phyloP scores from a whole-genome alignment of 1,140 invertebrate species.

The Cherax destructor region DNA sequence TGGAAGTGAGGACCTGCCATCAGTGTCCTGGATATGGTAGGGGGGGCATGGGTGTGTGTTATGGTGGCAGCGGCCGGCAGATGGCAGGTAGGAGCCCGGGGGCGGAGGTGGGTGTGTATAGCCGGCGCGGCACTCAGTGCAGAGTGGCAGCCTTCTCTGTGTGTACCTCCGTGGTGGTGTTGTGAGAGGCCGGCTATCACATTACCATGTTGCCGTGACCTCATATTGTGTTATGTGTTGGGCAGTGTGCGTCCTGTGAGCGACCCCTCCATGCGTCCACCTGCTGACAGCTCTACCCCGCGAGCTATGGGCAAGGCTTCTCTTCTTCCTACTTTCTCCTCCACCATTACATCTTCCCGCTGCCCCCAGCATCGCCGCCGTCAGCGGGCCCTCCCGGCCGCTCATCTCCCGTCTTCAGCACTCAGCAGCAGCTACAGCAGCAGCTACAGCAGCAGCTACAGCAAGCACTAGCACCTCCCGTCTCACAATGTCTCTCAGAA shows the following conservation, averaged over 20 bases:
- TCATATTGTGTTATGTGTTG: slow-evolving; percentile 34
- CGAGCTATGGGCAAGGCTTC: slow-evolving; percentile 60
- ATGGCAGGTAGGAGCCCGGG: slow-evolving; percentile 45
- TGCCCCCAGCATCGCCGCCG: slow-evolving; percentile 47
- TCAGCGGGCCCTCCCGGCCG: slow-evolving; percentile 31
- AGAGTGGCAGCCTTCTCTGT: slow-evolving; percentile 58
- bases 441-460: slow-evolving; percentile 20
- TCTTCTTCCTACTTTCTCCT: slow-evolving; percentile 23
- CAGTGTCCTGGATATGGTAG: not conserved
- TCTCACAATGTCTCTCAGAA: slow-evolving; percentile 49
- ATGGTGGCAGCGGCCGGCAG: slow-evolving; percentile 42
- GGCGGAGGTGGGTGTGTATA: slow-evolving; percentile 36
- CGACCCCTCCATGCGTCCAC: slow-evolving; percentile 27
- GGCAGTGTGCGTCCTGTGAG: slow-evolving; percentile 40
- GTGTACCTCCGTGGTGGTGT: slow-evolving; percentile 50
- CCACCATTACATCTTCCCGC: slow-evolving; percentile 43
- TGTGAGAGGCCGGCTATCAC: slow-evolving; percentile 45
- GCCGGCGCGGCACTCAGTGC: slow-evolving; percentile 43
- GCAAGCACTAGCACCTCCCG: slow-evolving; percentile 39
- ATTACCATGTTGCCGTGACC: slow-evolving; percentile 54
- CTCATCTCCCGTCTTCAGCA: slow-evolving; percentile 34
- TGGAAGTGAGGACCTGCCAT: no score
- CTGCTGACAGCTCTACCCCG: slow-evolving; percentile 17
- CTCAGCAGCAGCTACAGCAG: not conserved
- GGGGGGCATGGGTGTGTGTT: slow-evolving; percentile 4